Evolutionary conservation across 2,797 vertebrate genomes (phyloP).

Genomic region (Galago senegalensis): DNA sequence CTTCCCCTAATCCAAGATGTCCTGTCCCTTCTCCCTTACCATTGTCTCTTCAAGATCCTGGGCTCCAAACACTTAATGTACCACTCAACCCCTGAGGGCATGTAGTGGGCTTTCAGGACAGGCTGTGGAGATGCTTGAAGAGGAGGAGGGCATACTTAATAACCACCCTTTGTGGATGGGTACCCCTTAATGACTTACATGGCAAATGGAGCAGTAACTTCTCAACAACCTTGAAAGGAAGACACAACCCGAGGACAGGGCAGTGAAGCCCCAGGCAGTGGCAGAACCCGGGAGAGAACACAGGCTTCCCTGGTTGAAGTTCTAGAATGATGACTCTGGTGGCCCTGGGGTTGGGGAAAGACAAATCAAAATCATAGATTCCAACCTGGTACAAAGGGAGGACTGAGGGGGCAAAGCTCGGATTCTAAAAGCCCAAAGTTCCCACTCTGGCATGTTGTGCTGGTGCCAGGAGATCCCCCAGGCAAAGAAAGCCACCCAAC

Average conservation of each 20-base stretch:
- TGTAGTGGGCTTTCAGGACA: not conserved
- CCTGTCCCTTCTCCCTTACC: not conserved
- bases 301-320: conserved; percentile 1
- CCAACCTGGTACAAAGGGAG: not conserved
- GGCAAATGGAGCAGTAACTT: not conserved
- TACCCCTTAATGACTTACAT: not conserved
- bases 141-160: not conserved
- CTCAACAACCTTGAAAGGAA: conserved; percentile 21
- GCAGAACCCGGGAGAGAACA: conserved; percentile 8
- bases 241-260: not conserved
- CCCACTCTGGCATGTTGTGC: not conserved
- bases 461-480: not conserved
- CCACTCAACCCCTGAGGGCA: not conserved
- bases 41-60: not conserved
- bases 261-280: not conserved
- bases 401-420: not conserved
- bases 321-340: not conserved
- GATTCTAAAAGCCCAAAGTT: not conserved
- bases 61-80: not conserved
- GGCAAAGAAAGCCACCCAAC: conserved; percentile 32
- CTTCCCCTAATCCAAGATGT: not conserved
- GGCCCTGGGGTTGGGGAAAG: not conserved
- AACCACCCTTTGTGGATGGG: not conserved
- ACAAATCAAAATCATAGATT: not conserved
- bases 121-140: not conserved